Evolutionary conservation across 2,888 invertebrate genomes (phyloP).

Genomic region (Amphipoea lucens): DNA sequence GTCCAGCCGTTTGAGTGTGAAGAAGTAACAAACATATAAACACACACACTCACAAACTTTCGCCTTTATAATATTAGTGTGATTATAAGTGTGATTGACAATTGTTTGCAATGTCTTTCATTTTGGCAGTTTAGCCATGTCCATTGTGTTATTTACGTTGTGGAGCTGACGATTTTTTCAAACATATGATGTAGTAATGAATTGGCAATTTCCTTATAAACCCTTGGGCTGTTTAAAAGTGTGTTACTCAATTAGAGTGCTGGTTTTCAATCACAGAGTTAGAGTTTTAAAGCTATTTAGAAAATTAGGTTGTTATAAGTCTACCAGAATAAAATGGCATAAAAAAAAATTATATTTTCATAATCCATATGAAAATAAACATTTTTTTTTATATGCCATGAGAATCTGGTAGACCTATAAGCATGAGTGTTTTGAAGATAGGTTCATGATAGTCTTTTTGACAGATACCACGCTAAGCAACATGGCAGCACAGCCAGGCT

Average conservation of each 20-base stretch:
- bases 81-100: no score
- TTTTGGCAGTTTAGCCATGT: neutral
- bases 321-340: no score
- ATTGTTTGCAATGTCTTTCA: neutral
- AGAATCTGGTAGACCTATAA: no score
- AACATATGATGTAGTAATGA: neutral
- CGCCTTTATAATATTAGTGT: no score
- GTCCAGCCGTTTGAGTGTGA: no score
- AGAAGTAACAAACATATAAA: no score
- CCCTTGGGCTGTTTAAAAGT: neutral
- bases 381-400: no score
- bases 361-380: no score
- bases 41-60: no score
- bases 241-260: neutral
- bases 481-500: constrained; percentile 59
- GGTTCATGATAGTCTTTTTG: constrained; percentile 40
- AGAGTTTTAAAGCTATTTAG: neutral
- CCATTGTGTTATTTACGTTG: neutral
- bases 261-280: neutral
- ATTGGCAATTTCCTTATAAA: neutral
- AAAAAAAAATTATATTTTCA: no score
- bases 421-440: constrained; percentile 37
- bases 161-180: neutral
- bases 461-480: constrained; percentile 61
- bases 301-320: neutral